Base-by-base conservation (phyloP, 2,888 invertebrate genomes). In the Pheosia gnoma region DNA sequence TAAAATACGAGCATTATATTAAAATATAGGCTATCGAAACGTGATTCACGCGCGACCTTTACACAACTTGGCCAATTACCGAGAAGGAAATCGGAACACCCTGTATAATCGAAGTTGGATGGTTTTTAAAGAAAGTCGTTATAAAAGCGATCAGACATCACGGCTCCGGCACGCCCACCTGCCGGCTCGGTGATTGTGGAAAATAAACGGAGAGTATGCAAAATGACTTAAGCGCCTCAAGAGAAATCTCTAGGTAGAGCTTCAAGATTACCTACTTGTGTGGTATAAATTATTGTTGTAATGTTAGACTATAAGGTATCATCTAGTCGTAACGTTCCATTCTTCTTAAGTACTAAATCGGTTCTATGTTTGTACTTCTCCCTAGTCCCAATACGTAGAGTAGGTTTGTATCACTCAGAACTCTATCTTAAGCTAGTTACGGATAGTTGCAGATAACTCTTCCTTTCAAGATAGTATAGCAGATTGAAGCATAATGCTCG, bases 181-280 rank as follows among this genome's bases (percentile, higher is more conserved):
- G 90, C 80, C 87, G 83, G 70, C 80, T 81, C 81, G 82, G 83
- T 90, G 87, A 90, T 91, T 90, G 85, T 86, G 78, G 86, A 85
- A 85, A 86, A 83, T 53, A 37, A 55, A 39, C 41, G 45, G 57
- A 3, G 25, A 45, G 8, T 45, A 13, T 57, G 57, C 36, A 36
- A 57, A 57, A 57, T 45, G 45, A 45, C 57, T 45, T 3, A 38
- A 51, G 25, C 25, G 25, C 51, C 51, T 25, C 9, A 5, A 51
- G 39, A 56, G 5, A 61, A 11, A 51, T 60, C 59, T 59, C 51
- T 45, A 56, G 10, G 9, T 8, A 43, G 43, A 41, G 41, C 8
- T 41, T 8, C 4, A 0, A 43, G 43, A 43, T 10, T 43, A 43
- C 43, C 43, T 43, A 10, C 10, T 4, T 9, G 9, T 8, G 10